Percentiles rank a stretch among this genome's conserved stretches.
Evolutionary conservation across 2,797 vertebrate genomes (phyloP).

Genomic region (Sebastes elongatus): DNA sequence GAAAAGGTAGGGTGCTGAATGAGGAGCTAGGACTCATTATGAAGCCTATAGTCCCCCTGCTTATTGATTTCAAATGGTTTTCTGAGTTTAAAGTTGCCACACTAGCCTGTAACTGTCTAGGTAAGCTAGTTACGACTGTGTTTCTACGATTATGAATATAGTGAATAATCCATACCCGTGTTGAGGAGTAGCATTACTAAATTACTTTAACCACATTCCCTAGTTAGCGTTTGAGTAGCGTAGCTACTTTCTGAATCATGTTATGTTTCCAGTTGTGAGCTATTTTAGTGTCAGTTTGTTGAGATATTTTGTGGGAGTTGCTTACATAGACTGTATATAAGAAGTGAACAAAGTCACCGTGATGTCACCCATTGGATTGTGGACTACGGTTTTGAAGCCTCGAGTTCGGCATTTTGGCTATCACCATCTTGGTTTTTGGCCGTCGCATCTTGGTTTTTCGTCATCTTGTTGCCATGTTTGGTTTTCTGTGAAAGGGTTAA

Average conservation of each 20-base stretch:
- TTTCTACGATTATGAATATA: not conserved
- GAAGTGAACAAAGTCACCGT: not conserved
- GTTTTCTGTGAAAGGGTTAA: not conserved
- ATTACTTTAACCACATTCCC: not conserved
- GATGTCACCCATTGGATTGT: not conserved
- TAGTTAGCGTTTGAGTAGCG: not conserved
- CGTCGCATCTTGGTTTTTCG: no score
- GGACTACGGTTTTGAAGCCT: not conserved
- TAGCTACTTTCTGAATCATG: not conserved
- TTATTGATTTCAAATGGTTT: not conserved
- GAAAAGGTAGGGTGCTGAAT: conserved; percentile 9
- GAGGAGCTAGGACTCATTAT: not conserved
- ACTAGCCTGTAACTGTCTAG: not conserved
- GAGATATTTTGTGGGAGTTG: not conserved
- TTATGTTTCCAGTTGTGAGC: not conserved
- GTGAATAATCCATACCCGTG: not conserved
- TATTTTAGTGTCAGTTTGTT: not conserved
- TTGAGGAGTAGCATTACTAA: not conserved
- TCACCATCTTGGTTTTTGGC: no score
- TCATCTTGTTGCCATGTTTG: not conserved
- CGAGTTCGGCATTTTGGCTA: not conserved
- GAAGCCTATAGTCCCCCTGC: not conserved
- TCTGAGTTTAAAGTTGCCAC: not conserved
- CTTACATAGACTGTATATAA: not conserved
- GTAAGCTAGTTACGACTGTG: not conserved